Conservation (phyloP, 2,113 vertebrate genomes). For the Onychostoma macrolepis region DNA sequence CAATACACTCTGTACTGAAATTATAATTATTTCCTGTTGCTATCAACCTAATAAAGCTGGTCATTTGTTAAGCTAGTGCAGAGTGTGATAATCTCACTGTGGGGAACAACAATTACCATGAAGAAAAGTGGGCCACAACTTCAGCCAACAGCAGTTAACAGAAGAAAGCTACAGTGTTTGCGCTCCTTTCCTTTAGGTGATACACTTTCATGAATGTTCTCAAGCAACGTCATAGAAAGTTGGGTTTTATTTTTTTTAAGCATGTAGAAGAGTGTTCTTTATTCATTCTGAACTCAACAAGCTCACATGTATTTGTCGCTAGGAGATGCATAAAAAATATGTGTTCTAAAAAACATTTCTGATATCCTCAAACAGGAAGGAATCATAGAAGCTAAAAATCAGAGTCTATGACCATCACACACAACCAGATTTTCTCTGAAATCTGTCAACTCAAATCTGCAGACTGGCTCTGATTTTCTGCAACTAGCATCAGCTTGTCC, state of each 20-base stretch:
- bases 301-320: background rate
- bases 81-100: slow-evolving; percentile 61
- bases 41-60: slow-evolving; percentile 58
- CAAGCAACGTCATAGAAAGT: too few relatives aligned
- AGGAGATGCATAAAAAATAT: background rate
- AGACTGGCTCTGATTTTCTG: background rate
- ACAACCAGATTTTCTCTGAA: background rate
- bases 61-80: slow-evolving; percentile 51
- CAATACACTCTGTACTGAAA: slow-evolving; percentile 66
- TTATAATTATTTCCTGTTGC: slow-evolving; percentile 70
- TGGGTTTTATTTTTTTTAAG: background rate
- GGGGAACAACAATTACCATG: slow-evolving; percentile 61
- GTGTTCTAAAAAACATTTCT: background rate
- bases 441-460: background rate
- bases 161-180: slow-evolving; percentile 43
- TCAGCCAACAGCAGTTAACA: slow-evolving; percentile 24
- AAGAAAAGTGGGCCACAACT: slow-evolving; percentile 57
- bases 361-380: too few relatives aligned
- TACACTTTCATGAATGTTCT: background rate
- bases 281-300: too few relatives aligned
- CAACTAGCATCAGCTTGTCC: background rate
- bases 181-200: background rate
- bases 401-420: too few relatives aligned
- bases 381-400: too few relatives aligned
- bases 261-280: background rate